phyloP scores from a whole-genome alignment of 2,888 invertebrate species.

The Eumerus sabulonum region DNA sequence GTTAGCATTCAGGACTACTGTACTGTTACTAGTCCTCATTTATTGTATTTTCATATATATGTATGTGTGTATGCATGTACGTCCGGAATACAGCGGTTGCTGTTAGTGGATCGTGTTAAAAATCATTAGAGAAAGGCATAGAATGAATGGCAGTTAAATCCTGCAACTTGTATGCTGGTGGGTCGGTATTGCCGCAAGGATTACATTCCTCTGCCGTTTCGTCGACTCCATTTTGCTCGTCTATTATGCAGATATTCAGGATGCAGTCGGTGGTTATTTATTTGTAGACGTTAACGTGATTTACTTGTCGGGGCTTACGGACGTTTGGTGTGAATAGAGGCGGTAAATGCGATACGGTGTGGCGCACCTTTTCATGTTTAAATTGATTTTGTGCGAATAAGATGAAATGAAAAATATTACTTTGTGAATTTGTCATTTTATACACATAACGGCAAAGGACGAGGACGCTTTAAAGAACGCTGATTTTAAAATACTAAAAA shows the following conservation, averaged over 20 bases:
- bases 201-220: neutral
- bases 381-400: too few relatives aligned
- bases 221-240: conserved; percentile 7
- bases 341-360: neutral
- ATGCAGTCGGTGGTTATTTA: neutral
- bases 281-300: conserved; percentile 14
- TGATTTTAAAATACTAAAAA: too few relatives aligned
- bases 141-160: conserved; percentile 15
- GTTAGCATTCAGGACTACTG: neutral
- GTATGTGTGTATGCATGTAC: neutral
- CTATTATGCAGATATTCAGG: conserved; percentile 7
- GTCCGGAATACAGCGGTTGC: too few relatives aligned
- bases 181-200: conserved; percentile 7
- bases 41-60: neutral
- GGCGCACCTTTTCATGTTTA: too few relatives aligned
- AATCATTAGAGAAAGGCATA: conserved; percentile 18
- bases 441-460: too few relatives aligned
- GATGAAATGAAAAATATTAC: too few relatives aligned
- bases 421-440: too few relatives aligned
- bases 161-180: neutral
- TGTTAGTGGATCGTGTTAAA: conserved; percentile 17
- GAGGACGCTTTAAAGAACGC: too few relatives aligned
- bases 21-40: neutral
- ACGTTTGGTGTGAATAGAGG: neutral
- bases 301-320: neutral